Evolutionary conservation across 2,888 invertebrate genomes (phyloP), one percentile per base, ranked within the genome.

Genomic region (Brachycybe producta): DNA sequence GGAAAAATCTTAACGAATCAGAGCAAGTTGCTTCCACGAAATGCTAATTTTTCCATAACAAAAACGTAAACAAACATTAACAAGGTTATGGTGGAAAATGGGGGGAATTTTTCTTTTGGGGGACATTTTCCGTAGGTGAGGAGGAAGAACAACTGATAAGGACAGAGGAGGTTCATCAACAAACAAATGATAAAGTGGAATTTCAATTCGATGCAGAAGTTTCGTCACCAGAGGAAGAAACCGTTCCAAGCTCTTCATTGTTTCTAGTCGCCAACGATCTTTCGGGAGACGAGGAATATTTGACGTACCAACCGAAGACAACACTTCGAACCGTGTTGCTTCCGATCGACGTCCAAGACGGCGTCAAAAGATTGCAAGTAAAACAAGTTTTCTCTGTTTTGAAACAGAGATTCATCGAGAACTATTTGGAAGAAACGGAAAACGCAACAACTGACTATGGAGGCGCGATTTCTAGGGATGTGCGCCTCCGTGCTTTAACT

Each of bases 271-370:
- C 5, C 15, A 30, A 15, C 30, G 13, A 30, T 19, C 5, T 43
- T 19, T 43, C 23, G 21, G 8, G 41, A 11, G 49, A 49, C n/a
- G 49, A 49, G 8, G 49, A 49, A 41, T 49, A 49, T 13, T 34
- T 49, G n/a, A 15, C 40, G 26, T 23, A 41, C 19, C 26, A 49
- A 24, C 21, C 46, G 21, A 11, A 24, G 23, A 21, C 13, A 34
- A 5, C 8, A 27, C 7, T 15, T n/a, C 42, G 5, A 13, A 2
- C 48, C 2, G 4, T 30, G n/a, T 30, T 8, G 32, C 8, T n/a
- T 17, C 17, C 21, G 38, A 8, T 21, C 5, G 17, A 39, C 7
- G 17, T 40, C 2, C 23, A 41, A 5, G 23, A 21, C 13, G 40
- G 11, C 11, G 32, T 28, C 41, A 49, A 41, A 11, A 49, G 41